These are phyloP conservation scores for Borostomias antarcticus DNA, from an alignment of 2,797 vertebrate genomes.

Conservation along the genomic window DNA sequence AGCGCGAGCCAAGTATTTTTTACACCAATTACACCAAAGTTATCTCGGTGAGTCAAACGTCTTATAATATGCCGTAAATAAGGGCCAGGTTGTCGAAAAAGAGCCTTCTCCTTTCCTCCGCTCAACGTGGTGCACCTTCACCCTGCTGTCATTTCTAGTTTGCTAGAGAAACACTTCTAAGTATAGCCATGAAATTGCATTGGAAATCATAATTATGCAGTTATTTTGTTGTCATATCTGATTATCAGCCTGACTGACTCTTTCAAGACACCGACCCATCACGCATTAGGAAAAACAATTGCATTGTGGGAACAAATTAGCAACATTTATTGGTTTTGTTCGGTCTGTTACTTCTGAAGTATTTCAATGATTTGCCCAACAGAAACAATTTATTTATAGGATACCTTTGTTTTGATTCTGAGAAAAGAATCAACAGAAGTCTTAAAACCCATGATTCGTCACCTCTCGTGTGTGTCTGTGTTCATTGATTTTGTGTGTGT, in stretches of 20 bases:
- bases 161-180: constrained; percentile 24
- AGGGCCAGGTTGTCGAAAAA: too few species aligned
- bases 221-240: constrained; percentile 38
- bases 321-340: constrained; percentile 5
- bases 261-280: constrained; percentile 1
- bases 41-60: too few species aligned
- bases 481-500: too few species aligned
- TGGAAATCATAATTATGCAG: constrained; percentile 34
- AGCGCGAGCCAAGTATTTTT: too few species aligned
- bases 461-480: too few species aligned
- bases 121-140: neutral
- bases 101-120: too few species aligned
- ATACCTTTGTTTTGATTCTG: neutral
- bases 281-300: constrained; percentile 12
- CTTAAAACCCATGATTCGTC: too few species aligned
- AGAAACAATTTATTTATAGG: neutral
- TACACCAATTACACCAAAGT: too few species aligned
- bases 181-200: constrained; percentile 32
- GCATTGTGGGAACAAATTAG: constrained; percentile 5
- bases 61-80: too few species aligned
- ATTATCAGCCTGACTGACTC: constrained; percentile 35
- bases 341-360: neutral
- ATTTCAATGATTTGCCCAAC: neutral
- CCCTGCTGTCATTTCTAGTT: constrained; percentile 24
- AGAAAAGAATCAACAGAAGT: neutral